Conservation (phyloP, 2,113 vertebrate genomes). For the Aviceda subcristata region DNA sequence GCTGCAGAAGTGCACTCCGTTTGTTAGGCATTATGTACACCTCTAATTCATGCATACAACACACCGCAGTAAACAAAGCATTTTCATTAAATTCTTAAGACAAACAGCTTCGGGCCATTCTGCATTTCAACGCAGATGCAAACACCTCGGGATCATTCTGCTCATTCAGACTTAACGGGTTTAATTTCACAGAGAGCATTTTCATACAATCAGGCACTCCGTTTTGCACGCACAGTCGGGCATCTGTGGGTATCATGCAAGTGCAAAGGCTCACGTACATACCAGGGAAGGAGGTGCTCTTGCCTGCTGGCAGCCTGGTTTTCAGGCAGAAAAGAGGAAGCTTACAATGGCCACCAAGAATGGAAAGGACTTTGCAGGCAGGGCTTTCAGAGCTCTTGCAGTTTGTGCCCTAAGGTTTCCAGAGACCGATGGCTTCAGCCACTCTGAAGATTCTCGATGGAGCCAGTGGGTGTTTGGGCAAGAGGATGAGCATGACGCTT, state of each 20-base stretch:
- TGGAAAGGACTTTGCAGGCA: background rate
- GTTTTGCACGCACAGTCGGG: accelerated
- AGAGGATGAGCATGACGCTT: accelerated
- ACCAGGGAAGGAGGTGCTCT: background rate
- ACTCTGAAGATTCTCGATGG: accelerated
- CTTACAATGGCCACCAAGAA: accelerated
- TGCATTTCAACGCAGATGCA: background rate
- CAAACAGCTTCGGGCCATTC: background rate
- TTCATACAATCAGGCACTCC: accelerated
- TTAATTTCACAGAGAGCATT: background rate
- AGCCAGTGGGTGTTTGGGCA: background rate
- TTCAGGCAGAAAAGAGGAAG: background rate
- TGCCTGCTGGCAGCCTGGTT: background rate
- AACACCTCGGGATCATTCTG: background rate
- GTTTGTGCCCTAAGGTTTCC: background rate
- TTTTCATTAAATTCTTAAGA: background rate
- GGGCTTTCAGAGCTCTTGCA: accelerated
- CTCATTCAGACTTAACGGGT: background rate
- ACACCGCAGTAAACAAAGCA: accelerated
- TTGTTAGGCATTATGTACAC: background rate
- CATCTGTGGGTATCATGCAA: background rate
- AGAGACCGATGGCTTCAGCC: background rate
- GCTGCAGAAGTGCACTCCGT: accelerated
- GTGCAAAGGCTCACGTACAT: too few species aligned
- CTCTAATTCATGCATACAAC: background rate